phyloP scores from a whole-genome alignment of 2,797 vertebrate genomes.

The Eutrigla gurnardus region DNA sequence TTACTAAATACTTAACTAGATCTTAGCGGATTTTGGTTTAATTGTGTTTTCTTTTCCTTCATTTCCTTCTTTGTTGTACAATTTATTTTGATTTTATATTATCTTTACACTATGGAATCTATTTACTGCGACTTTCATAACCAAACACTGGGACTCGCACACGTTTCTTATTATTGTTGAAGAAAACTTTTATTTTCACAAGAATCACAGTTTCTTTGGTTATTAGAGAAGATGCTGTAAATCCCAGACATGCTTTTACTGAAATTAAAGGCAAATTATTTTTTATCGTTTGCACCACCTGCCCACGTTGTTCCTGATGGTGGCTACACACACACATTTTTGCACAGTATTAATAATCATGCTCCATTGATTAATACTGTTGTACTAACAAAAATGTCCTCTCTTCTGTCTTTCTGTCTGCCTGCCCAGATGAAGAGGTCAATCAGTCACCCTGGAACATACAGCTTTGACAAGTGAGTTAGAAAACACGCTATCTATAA shows the following conservation, averaged over 20 bases:
- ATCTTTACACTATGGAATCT: no score
- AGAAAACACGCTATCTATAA: not conserved
- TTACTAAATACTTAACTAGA: no score
- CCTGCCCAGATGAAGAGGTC: constrained; percentile 92
- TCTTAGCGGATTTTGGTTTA: no score
- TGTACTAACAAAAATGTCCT: not conserved
- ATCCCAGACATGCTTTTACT: not conserved
- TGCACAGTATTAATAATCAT: not conserved
- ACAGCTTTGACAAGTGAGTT: constrained; percentile 89
- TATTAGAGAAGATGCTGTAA: no score
- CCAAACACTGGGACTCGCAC: no score
- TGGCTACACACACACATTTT: not conserved
- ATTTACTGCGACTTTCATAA: no score
- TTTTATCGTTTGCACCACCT: not conserved
- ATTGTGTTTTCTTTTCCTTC: no score
- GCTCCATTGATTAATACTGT: not conserved
- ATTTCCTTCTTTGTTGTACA: no score
- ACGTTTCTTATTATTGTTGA: no score
- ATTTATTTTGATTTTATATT: no score
- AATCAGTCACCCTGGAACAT: constrained; percentile 93
- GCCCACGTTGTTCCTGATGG: not conserved
- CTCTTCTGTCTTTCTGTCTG: constrained; percentile 40
- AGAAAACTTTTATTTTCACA: no score
- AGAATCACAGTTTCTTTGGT: no score
- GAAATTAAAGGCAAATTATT: not conserved